Base-by-base conservation (phyloP, 2,888 invertebrate genomes). In the Mesorhabditis belari region DNA sequence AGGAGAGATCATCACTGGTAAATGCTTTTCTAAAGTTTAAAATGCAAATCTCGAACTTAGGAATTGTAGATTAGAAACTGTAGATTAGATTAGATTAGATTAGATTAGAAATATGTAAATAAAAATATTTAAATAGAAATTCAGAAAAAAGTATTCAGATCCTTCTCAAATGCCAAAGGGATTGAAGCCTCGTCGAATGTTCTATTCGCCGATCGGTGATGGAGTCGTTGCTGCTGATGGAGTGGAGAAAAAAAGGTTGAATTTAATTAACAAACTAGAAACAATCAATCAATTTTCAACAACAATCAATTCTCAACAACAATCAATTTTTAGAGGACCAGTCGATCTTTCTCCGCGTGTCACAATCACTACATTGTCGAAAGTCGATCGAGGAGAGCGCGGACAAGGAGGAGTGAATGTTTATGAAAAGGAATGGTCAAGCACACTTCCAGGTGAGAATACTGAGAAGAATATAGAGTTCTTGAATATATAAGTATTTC, bases 181-280 rank as follows among this genome's bases (percentile, higher is more conserved):
- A 3, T 29, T 75, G 17, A 77, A 76, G 64, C 77, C 79, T 6
- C 71, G 79, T 55, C 67, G 73, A 0, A 63, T 79, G 54, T 79
- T 70, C 66, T 79, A 79, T 58, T 79, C 79, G 3, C 79, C 79
- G 9, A 79, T 79, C 62, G 79, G 79, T 58, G 72, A 74, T 50
- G 74, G 74, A 64, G 69, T 69, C 56, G 74, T 74, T 19, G 79
- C 77, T 23, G 79, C 79, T 29, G 79, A 79, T 50, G 79, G 79
- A 51, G 68, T 76, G 44, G 79, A 79, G 54, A 59, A 79, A 54
- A 79, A 79, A 62, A 69, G 75, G 73, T 70, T 9, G 0, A 6
- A 57, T 5, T 19, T n/a, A 27, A 26, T 44, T 12, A 44, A 17
- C 4, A 58, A 58, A 24, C 9, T 2, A 5, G 12, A 12, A 17